phyloP scores from a whole-genome alignment of 2,113 vertebrate genomes.

The Oreochromis tanganicae region DNA sequence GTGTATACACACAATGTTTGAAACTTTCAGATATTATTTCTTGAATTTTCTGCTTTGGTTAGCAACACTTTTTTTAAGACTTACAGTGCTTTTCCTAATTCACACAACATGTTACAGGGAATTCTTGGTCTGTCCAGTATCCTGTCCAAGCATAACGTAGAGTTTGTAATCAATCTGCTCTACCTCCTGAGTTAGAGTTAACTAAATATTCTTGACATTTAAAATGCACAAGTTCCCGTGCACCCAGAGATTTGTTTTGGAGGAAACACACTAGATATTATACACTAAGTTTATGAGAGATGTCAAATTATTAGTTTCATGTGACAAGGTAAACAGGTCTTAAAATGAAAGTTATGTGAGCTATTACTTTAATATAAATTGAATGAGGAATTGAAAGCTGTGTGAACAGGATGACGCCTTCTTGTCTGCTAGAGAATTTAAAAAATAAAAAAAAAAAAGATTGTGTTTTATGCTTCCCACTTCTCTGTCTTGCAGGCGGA shows the following conservation, averaged over 20 bases:
- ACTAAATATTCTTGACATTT: background rate
- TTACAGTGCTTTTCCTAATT: background rate
- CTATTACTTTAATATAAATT: background rate
- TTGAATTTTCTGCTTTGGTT: background rate
- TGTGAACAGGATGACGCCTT: background rate
- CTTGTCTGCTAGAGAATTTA: background rate
- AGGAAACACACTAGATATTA: background rate
- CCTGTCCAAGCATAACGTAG: background rate
- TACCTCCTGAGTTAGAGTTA: background rate
- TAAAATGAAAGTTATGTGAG: background rate
- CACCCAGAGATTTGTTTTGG: background rate
- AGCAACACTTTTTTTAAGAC: background rate
- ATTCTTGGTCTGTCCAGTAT: background rate
- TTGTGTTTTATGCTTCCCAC: slow-evolving; percentile 1
- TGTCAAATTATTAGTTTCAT: background rate
- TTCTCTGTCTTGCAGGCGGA: slow-evolving; percentile 82
- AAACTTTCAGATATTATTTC: background rate
- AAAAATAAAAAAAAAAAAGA: background rate
- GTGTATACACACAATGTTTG: background rate
- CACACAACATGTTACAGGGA: background rate
- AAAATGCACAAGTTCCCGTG: background rate
- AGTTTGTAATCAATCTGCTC: background rate
- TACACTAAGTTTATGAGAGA: background rate
- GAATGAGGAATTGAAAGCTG: background rate
- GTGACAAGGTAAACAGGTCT: background rate